Percentiles rank a stretch among this genome's conserved stretches.
Evolutionary conservation across 2,888 invertebrate genomes (phyloP).

Genomic region (Nowickia ferox): DNA sequence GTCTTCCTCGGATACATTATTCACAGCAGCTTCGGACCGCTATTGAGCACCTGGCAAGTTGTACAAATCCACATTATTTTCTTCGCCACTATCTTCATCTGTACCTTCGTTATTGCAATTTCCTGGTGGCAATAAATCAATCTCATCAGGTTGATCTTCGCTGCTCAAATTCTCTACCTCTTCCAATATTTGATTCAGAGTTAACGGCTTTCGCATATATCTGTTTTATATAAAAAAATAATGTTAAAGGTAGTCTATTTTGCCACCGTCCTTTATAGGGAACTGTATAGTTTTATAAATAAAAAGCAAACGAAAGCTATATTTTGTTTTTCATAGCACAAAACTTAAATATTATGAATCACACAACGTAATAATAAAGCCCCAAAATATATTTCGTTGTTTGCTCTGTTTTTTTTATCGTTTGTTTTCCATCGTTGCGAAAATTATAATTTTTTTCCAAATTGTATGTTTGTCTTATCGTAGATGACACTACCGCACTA

Average conservation of each 20-base stretch:
- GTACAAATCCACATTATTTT: conserved; percentile 19
- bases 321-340: conserved; percentile 22
- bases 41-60: conserved; percentile 12
- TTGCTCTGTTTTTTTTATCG: not conserved
- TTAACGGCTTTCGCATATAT: not conserved
- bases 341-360: not conserved
- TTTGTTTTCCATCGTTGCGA: conserved; percentile 9
- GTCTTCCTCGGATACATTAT: conserved; percentile 14
- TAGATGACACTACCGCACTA: too few relatives aligned
- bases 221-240: conserved; percentile 4
- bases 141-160: conserved; percentile 16
- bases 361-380: not conserved
- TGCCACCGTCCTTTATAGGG: conserved; percentile 12
- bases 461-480: conserved; percentile 14
- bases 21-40: conserved; percentile 14
- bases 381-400: not conserved
- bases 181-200: not conserved
- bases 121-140: conserved; percentile 9
- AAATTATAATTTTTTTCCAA: conserved; percentile 16
- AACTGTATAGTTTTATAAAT: conserved; percentile 8
- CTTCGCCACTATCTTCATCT: conserved; percentile 12
- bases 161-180: not conserved
- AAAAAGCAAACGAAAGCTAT: conserved; percentile 17
- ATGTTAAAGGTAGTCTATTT: conserved; percentile 2
- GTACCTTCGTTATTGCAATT: conserved; percentile 14